These are phyloP conservation scores for Pardosa pseudoannulata DNA, from an alignment of 2,888 invertebrate species.

Conservation along the genomic window DNA sequence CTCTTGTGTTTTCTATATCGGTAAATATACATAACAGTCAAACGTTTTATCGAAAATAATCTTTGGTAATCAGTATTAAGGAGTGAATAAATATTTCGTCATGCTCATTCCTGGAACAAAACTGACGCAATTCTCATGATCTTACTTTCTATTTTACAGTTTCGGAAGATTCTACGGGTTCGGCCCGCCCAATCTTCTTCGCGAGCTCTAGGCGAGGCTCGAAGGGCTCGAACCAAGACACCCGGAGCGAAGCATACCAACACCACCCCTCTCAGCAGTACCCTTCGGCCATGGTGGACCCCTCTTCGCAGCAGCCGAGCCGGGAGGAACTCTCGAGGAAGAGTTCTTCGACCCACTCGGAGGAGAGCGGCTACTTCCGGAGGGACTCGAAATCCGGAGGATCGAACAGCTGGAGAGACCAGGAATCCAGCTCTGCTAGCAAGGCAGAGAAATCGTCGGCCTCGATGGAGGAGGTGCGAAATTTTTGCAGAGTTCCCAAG, in stretches of 20 bases:
- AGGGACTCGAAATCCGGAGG: conserved; percentile 66
- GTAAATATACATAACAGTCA: no score
- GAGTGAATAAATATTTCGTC: no score
- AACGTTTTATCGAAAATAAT: no score
- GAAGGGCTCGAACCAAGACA: conserved; percentile 49
- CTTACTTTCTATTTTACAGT: no score
- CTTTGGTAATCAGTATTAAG: no score
- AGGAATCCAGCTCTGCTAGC: conserved; percentile 60
- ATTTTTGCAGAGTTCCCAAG: neutral
- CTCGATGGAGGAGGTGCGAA: conserved; percentile 66
- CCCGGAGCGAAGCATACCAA: conserved; percentile 8
- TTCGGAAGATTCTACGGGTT: conserved; percentile 59
- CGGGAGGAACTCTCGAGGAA: conserved; percentile 50
- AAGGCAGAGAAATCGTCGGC: conserved; percentile 58
- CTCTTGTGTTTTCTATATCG: no score
- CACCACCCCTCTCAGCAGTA: conserved; percentile 16
- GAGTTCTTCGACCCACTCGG: conserved; percentile 55
- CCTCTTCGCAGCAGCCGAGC: neutral
- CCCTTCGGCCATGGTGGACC: neutral
- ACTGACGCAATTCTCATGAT: no score
- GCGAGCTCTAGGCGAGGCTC: conserved; percentile 65
- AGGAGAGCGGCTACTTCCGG: conserved; percentile 44
- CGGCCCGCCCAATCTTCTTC: conserved; percentile 59
- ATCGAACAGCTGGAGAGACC: conserved; percentile 53
- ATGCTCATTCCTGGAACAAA: no score